Conservation (phyloP, 2,888 invertebrate species). For the Trypoxylon attenuatum region DNA sequence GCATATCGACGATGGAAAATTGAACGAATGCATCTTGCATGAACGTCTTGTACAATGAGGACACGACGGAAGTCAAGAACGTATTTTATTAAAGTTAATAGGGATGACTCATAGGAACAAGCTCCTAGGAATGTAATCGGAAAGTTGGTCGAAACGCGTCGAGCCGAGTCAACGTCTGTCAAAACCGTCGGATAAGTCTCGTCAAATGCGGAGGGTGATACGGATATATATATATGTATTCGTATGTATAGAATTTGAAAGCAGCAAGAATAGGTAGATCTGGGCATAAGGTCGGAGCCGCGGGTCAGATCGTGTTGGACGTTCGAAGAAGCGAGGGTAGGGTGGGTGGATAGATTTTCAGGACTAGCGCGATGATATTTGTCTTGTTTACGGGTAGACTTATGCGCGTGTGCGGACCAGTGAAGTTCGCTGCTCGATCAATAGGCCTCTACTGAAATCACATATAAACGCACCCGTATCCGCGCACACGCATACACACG, state of each 20-base stretch:
- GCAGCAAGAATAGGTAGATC: not conserved
- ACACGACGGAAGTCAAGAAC: not conserved
- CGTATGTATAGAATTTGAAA: too few species aligned
- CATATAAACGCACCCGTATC: slow-evolving; percentile 50
- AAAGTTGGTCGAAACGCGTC: too few species aligned
- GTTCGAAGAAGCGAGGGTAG: slow-evolving; percentile 48
- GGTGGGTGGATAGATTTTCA: slow-evolving; percentile 65
- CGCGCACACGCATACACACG: slow-evolving; percentile 40
- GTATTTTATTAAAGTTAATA: not conserved
- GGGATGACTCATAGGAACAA: not conserved
- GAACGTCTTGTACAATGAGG: not conserved
- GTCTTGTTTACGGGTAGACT: slow-evolving; percentile 74
- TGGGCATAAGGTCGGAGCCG: slow-evolving; percentile 12
- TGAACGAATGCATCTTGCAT: not conserved
- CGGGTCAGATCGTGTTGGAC: slow-evolving; percentile 35
- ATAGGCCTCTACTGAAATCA: slow-evolving; percentile 72
- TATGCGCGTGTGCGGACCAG: slow-evolving; percentile 72
- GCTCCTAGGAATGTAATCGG: too few species aligned
- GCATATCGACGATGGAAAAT: not conserved
- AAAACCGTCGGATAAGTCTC: too few species aligned
- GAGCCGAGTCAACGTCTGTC: too few species aligned
- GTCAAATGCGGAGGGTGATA: too few species aligned
- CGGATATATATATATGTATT: too few species aligned
- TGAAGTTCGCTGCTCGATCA: slow-evolving; percentile 67
- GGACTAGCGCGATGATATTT: slow-evolving; percentile 72